Evolutionary conservation across 2,797 vertebrate species (phyloP), one percentile per base, ranked within the genome.

Genomic region (Potorous gilbertii): DNA sequence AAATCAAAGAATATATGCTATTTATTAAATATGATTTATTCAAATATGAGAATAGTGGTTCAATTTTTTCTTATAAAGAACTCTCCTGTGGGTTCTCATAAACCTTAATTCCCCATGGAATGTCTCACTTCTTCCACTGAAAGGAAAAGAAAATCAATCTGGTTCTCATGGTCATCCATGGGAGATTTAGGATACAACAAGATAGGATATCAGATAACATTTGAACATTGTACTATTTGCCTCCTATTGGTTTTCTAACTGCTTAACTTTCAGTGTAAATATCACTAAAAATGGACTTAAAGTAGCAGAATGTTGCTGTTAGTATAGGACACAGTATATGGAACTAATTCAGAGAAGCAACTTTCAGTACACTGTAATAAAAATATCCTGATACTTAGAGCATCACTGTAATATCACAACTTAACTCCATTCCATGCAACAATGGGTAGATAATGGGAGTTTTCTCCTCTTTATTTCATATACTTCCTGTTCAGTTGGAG

Each of bases 391-490:
- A 28, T 90, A 62, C 29, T 95, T 92, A 96, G 57, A 94, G 16
- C 93, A 95, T 27, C 66, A 46, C 5, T 56, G 13, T 54, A 94
- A 74, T 52, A 52, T 96, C 66, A 93, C 95, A 96, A 95, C 59
- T 62, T 54, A 95, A 55, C 10, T 81, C 94, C 81, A 46, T 40
- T 92, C 81, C 9, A 93, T 52, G 66, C 40, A 87, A 21, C 62
- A 62, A 59, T 55, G 95, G 81, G 95, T 89, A 55, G 52, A 94
- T 96, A 93, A 89, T 5, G 12, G 96, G 90, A 93, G 11, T 29
- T 56, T 92, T 94, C 31, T 92, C 62, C 74, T 96, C 90, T 90
- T 27, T 91, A 90, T 91, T 55, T 93, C n/a, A 87, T n/a, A 94
- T 40, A 6, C n/a, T n/a, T 46, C 92, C 57, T 95, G 56, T 55